Evolutionary conservation across 1,140 invertebrate genomes (phyloP), one percentile per base, ranked within the genome.

Genomic region (Drosophila ironensis): DNA sequence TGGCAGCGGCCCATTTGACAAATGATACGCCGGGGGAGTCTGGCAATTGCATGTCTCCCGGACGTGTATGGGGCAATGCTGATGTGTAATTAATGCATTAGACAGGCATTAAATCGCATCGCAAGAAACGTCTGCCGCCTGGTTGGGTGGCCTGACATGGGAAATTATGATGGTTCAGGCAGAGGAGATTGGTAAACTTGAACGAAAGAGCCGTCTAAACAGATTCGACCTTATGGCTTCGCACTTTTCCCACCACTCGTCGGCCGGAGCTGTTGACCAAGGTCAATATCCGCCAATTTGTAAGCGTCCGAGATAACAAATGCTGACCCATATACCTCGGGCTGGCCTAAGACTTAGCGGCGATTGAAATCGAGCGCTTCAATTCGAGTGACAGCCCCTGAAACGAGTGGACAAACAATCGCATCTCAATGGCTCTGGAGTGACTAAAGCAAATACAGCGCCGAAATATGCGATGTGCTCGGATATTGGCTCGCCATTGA

Each of bases 381-480:
- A 64, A 52, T 57, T 82, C 52, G 73, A 82, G 72, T 82, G 77
- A 82, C 77, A 82, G 78, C 69, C 77, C 76, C 71, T 82, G 78
- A 75, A 82, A 81, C 47, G 57, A 82, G 77, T 72, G 47, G 78
- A 77, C 61, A 84, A 82, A 84, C 69, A 82, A 69, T 51, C 60
- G 69, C 47, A 53, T 44, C 70, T 81, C 54, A 56, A 84, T 81
- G 64, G 68, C 48, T 69, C 45, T 64, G 44, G 56, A 64, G 38
- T 68, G 51, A 63, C 52, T 69, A 69, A 72, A 52, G 24, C 30
- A 70, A 75, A 70, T 46, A 12, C 22, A 48, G 27, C 35, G 20
- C 25, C 17, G 20, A 71, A 52, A 56, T 40, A 30, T 6, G 50
- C 48, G 33, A 11, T 47, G 11, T 16, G 30, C 33, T 22, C 22